These are phyloP conservation scores for Pogonocherus hispidulus DNA, from an alignment of 2,888 invertebrate genomes.

Conservation along the genomic window DNA sequence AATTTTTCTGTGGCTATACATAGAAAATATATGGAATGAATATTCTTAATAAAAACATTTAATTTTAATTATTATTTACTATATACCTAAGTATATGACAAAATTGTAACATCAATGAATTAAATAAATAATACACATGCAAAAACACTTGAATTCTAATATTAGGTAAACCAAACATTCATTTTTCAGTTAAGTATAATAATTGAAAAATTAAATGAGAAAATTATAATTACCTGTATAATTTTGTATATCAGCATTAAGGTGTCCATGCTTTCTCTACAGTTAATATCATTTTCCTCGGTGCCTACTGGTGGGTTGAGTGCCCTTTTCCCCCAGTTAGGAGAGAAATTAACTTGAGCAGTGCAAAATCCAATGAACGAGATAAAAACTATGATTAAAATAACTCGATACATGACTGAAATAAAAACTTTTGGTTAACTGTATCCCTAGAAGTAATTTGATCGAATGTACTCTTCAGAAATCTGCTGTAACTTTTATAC, in stretches of 20 bases:
- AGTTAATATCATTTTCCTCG: constrained; percentile 64
- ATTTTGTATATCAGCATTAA: constrained; percentile 73
- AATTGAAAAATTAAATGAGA: no score
- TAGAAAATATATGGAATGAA: no score
- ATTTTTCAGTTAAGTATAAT: no score
- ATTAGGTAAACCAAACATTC: no score
- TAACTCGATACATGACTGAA: constrained; percentile 41
- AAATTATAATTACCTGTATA: constrained; percentile 69
- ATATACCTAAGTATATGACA: no score
- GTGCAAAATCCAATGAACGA: constrained; percentile 57
- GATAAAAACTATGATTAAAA: constrained; percentile 49
- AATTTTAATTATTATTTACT: no score
- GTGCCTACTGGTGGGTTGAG: constrained; percentile 47
- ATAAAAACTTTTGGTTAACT: constrained; percentile 22
- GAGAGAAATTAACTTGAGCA: constrained; percentile 65
- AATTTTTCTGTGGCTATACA: no score
- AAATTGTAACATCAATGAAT: no score
- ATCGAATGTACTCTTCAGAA: constrained; percentile 46
- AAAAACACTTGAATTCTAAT: no score
- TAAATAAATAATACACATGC: no score
- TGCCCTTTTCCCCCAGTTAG: constrained; percentile 66
- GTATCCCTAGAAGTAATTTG: constrained; percentile 38
- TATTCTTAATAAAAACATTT: no score
- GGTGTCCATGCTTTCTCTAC: constrained; percentile 72
- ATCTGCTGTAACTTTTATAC: constrained; percentile 51